Conservation (phyloP, 2,113 vertebrate species). For the Xiphorhynchus elegans region DNA sequence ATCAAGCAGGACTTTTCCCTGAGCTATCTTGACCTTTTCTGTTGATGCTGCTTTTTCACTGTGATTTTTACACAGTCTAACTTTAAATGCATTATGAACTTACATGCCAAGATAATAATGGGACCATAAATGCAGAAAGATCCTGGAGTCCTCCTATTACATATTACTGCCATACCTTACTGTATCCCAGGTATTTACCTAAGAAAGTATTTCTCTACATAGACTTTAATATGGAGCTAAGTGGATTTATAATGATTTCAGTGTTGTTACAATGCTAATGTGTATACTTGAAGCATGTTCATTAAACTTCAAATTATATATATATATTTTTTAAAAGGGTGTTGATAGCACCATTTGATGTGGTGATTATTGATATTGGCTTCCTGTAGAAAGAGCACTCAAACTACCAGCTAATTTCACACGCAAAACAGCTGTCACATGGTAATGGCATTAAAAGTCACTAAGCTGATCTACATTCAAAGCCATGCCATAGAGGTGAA, state of each 20-base stretch:
- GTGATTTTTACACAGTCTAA: not conserved
- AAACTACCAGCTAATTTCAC: conserved; percentile 32
- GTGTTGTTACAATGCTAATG: not conserved
- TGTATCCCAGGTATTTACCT: not conserved
- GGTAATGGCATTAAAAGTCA: conserved; percentile 47
- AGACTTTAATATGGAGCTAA: not conserved
- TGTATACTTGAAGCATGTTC: not conserved
- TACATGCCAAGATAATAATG: not conserved
- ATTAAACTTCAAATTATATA: conserved; percentile 4
- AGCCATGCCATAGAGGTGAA: conserved; percentile 46
- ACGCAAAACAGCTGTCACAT: conserved; percentile 31
- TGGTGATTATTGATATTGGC: conserved; percentile 13
- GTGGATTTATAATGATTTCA: not conserved
- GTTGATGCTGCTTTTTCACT: not conserved
- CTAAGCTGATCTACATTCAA: conserved; percentile 58
- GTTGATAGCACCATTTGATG: not conserved
- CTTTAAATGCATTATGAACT: not conserved
- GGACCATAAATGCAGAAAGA: not conserved
- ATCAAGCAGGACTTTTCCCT: conserved; percentile 29
- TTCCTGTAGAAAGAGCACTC: conserved; percentile 25
- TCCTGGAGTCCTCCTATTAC: not conserved
- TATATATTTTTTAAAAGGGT: not conserved
- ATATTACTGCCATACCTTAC: not conserved
- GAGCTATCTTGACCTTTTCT: conserved; percentile 20
- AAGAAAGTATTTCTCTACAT: not conserved